Base-by-base conservation (phyloP, 2,113 vertebrate genomes). In the Platanista minor region DNA sequence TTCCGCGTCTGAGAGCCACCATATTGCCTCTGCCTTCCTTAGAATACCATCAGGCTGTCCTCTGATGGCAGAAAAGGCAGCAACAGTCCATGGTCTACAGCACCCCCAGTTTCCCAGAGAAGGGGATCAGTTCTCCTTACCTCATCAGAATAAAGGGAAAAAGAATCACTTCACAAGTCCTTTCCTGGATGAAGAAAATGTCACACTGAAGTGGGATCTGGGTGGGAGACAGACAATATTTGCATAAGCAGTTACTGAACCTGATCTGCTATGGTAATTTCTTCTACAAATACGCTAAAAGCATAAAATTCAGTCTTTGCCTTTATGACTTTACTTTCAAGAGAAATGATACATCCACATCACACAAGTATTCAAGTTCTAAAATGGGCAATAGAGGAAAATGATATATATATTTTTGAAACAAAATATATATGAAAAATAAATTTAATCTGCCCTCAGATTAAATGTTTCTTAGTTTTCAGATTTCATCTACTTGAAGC, bases 381-480 rank as follows among this genome's bases (percentile, higher is more conserved):
- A 93, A 92, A 87, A 27, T n/a, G 29, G 5, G 0, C 23, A 67
- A 8, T 52, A 49, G 33, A 31, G 23, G 8, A 52, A 57, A 43
- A 78, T 12, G 2, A 12, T 36, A 33, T 13, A 72, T 33, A 31
- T 49, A 36, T 12, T 41, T 81, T 64, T 66, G 31, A 92, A 71
- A 66, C 49, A 43, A 72, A 84, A 64, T 59, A 78, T 41, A 39
- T 39, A 49, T 57, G 18, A 89, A 93, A 95, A 84, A 36, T 75
- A 57, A 49, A 93, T 36, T 5, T 43, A 49, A 31, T 61, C 23
- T 90, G n/a, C 0, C 3, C 54, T 61, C 31, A 62, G 23, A 49
- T 11, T 23, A 80, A 94, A 81, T 49, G 0, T 39, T 62, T 69
- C 49, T 88, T 75, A 21, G 1, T 91, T 4, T 91, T 93, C 33